phyloP scores from a whole-genome alignment of 2,888 invertebrate species.

The Panopea generosa region DNA sequence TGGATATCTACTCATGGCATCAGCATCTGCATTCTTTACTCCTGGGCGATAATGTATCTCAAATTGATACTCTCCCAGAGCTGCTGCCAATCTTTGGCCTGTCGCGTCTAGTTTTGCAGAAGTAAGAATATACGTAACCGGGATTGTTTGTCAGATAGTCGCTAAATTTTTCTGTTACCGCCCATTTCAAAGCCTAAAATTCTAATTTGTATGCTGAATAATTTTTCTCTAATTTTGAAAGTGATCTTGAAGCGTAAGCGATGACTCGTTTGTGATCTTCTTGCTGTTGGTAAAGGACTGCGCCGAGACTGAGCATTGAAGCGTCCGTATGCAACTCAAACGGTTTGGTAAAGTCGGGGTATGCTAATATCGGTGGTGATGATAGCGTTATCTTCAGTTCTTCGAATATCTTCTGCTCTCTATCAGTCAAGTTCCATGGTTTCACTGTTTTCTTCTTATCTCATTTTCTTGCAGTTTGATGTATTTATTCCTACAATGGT shows the following conservation, averaged over 20 bases:
- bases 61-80: constrained; percentile 3
- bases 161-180: constrained; percentile 12
- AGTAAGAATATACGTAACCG: constrained; percentile 5
- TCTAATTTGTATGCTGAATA: constrained; percentile 19
- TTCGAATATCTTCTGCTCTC: constrained; percentile 2
- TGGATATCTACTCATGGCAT: constrained; percentile 8
- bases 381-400: constrained; percentile 11
- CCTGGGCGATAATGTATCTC: constrained; percentile 8
- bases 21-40: neutral
- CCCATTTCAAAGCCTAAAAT: constrained; percentile 18
- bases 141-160: constrained; percentile 8
- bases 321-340: constrained; percentile 36
- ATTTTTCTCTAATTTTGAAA: constrained; percentile 14
- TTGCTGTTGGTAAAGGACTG: constrained; percentile 16
- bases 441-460: neutral
- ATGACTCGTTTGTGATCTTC: constrained; percentile 18
- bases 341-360: constrained; percentile 15
- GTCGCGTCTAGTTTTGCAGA: constrained; percentile 13
- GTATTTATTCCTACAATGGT: constrained; percentile 31
- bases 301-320: constrained; percentile 7
- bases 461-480: constrained; percentile 11
- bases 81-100: constrained; percentile 17
- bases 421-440: constrained; percentile 1
- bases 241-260: constrained; percentile 15
- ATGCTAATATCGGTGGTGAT: constrained; percentile 21